These are phyloP conservation scores for Alentia gelatinosa DNA, from an alignment of 2,888 invertebrate genomes.

Conservation along the genomic window DNA sequence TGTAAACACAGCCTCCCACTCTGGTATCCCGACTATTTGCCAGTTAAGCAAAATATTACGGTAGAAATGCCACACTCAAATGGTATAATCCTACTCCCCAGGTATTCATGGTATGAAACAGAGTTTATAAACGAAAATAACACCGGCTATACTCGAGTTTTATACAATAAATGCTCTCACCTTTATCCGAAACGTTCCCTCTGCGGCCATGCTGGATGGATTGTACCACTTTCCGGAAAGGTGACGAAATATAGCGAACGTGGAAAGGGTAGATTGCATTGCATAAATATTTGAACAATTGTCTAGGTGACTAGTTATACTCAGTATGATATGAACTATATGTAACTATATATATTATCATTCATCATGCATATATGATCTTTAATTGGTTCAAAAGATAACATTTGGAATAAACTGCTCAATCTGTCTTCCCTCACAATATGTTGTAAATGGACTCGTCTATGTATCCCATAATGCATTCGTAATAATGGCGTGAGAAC, in stretches of 20 bases:
- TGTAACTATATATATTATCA: background rate
- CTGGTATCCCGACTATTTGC: slow-evolving; percentile 38
- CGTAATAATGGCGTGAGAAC: slow-evolving; percentile 21
- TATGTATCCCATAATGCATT: slow-evolving; percentile 35
- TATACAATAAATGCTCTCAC: slow-evolving; percentile 11
- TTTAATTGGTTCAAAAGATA: background rate
- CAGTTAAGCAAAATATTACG: background rate
- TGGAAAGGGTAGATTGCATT: too few species aligned
- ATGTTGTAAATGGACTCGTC: background rate
- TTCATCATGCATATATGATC: background rate
- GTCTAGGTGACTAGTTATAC: too few species aligned
- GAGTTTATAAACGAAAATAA: too few species aligned
- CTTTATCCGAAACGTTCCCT: slow-evolving; percentile 47
- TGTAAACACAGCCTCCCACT: slow-evolving; percentile 17
- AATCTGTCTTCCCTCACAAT: background rate
- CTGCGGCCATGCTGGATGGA: slow-evolving; percentile 51
- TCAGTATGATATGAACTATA: background rate
- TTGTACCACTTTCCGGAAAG: background rate
- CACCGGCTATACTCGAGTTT: background rate
- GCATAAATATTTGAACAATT: too few species aligned
- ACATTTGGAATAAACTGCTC: too few species aligned
- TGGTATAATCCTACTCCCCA: background rate
- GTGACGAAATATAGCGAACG: too few species aligned
- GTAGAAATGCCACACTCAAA: background rate
- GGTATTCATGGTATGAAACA: background rate